These are phyloP conservation scores for Melanostoma scalare DNA, from an alignment of 2,888 invertebrate genomes.

Conservation along the genomic window DNA sequence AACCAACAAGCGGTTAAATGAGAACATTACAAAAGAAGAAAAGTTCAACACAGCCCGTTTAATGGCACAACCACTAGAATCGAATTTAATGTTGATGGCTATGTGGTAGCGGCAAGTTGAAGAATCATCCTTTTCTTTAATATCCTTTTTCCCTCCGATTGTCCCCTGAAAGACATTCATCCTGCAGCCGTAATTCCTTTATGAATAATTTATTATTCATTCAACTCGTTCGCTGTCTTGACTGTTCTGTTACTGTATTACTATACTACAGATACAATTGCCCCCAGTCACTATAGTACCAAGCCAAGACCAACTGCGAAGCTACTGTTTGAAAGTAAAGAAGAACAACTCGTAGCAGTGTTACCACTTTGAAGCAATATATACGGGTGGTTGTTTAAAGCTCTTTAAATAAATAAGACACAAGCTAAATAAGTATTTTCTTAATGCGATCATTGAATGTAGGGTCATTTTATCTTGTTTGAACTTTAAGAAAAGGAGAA, in stretches of 20 bases:
- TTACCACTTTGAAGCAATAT: not conserved
- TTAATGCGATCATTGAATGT: no score
- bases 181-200: conserved; percentile 70
- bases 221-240: conserved; percentile 69
- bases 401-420: no score
- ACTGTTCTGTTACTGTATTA: conserved; percentile 56
- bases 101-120: conserved; percentile 33
- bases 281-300: conserved; percentile 32
- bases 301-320: not conserved
- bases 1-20: conserved; percentile 44
- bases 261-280: conserved; percentile 63
- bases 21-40: conserved; percentile 48
- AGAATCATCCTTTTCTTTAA: conserved; percentile 34
- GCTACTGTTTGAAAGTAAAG: conserved; percentile 1
- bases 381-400: no score
- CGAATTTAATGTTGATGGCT: conserved; percentile 66
- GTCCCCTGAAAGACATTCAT: conserved; percentile 62
- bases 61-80: conserved; percentile 66
- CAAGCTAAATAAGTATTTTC: no score
- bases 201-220: conserved; percentile 73
- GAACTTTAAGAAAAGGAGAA: no score
- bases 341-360: not conserved
- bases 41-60: conserved; percentile 63
- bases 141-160: conserved; percentile 22
- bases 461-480: no score